Conservation (phyloP, 2,888 invertebrate genomes). For the Electrophaes corylata region DNA sequence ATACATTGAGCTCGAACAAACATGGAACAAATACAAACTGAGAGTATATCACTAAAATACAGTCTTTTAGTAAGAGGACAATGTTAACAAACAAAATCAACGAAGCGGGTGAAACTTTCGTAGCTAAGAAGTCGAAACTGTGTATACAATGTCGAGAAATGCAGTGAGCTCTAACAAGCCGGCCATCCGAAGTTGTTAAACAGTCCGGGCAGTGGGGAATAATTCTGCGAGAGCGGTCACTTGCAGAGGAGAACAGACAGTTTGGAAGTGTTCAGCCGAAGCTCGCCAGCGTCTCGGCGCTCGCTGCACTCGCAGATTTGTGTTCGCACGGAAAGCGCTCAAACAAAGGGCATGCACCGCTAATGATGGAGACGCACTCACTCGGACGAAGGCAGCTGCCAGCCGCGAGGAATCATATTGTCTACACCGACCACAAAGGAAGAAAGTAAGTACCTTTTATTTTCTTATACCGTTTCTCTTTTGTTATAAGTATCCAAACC, state of each 20-base stretch:
- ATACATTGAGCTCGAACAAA: constrained; percentile 38
- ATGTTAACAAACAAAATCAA: constrained; percentile 76
- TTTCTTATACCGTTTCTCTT: constrained; percentile 3
- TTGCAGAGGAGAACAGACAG: constrained; percentile 55
- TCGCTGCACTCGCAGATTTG: constrained; percentile 30
- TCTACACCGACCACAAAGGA: constrained; percentile 81
- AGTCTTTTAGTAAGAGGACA: constrained; percentile 61
- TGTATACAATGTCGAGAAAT: constrained; percentile 70
- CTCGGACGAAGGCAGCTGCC: constrained; percentile 67
- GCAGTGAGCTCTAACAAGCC: constrained; percentile 75
- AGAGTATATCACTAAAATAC: constrained; percentile 48
- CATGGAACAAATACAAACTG: constrained; percentile 45
- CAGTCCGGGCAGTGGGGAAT: constrained; percentile 58
- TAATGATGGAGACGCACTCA: constrained; percentile 70
- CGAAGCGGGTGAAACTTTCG: constrained; percentile 72
- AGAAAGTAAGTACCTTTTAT: constrained; percentile 71
- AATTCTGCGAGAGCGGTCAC: constrained; percentile 67
- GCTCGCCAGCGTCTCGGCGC: constrained; percentile 25
- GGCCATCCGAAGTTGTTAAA: constrained; percentile 76
- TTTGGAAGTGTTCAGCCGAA: constrained; percentile 58
- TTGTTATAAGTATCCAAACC: no score
- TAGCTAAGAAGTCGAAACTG: constrained; percentile 76
- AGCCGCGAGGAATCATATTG: constrained; percentile 78
- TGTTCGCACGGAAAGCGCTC: constrained; percentile 28
- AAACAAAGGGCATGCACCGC: constrained; percentile 43